Base-by-base conservation (phyloP, 2,113 vertebrate genomes). In the Lucifuga dentata region DNA sequence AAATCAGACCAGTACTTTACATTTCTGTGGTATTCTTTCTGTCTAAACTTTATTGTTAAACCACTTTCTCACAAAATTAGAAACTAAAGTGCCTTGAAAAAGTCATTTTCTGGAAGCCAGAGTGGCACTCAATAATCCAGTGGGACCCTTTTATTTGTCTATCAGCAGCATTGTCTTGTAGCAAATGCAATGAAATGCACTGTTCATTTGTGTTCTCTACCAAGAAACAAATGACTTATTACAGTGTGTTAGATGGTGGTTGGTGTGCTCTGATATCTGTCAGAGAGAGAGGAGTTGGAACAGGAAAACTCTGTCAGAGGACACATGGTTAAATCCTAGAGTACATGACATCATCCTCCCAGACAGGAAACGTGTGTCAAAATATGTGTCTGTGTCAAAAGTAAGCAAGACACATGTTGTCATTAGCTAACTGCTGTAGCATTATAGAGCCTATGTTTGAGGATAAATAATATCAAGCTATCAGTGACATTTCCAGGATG, bases 321-420 rank as follows among this genome's bases (percentile, higher is more conserved):
- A 38, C 1, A 13, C 11, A 44, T 16, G 64, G 45, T 23, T 57
- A 9, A 70, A 32, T 32, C 16, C 21, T 44, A 57, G 52, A 50
- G 46, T 59, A 23, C 6, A 48, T 76, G 48, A 78, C 53, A 45
- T 76, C 71, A 69, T 67, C 44, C 53, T 56, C 46, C 38, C 38
- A 41, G 13, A 56, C 38, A 60, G 57, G 67, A 60, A 68, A 44
- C 36, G 9, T 55, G 58, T 59, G 26, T n/a, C n/a, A n/a, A n/a
- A n/a, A n/a, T 52, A 21, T 65, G 38, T 75, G 38, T 40, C 40
- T 43, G 63, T n/a, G n/a, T n/a, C 15, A 6, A 19, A 21, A 3
- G 50, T 20, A 13, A 48, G 24, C 16, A 16, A 36, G 20, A 19
- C 5, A 40, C 33, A 29, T 10, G 36, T 3, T 40, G 12, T n/a